phyloP scores from a whole-genome alignment of 2,797 vertebrate genomes.

The Nyctalus aviator region DNA sequence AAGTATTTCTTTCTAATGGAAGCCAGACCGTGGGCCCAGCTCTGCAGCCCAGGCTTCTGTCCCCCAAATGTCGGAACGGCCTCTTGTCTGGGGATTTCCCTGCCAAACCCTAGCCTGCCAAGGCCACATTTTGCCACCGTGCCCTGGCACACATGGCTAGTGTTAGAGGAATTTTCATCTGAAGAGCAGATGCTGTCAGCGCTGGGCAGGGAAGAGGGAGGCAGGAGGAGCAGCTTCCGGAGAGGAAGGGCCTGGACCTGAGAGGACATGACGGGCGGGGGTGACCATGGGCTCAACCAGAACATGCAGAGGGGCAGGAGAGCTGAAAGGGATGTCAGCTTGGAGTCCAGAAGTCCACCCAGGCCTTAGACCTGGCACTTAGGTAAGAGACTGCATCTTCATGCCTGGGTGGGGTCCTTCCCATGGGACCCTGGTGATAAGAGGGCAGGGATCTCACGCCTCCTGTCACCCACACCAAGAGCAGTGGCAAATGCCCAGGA shows the following conservation, averaged over 20 bases:
- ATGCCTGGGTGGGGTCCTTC: accelerated
- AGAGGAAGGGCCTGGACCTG: neutral
- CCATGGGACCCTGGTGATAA: too few relatives aligned
- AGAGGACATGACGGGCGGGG: neutral
- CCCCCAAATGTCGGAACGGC: too few relatives aligned
- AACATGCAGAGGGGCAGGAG: neutral
- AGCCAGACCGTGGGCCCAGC: accelerated
- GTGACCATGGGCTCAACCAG: neutral
- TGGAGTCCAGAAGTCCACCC: neutral
- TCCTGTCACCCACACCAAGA: accelerated
- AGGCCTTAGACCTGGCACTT: neutral
- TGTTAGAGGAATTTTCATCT: neutral
- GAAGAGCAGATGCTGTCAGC: too few relatives aligned
- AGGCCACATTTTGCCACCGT: accelerated
- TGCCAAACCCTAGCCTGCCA: neutral
- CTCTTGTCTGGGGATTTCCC: neutral
- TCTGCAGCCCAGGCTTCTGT: neutral
- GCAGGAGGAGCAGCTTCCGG: neutral
- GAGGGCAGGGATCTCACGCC: too few relatives aligned
- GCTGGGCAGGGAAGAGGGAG: neutral
- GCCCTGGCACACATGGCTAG: neutral
- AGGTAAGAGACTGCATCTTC: neutral
- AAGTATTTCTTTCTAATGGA: neutral
- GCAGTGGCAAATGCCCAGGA: too few relatives aligned
- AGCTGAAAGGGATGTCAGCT: neutral